Conservation (phyloP, 1,140 invertebrate species). For the Drosophila prosaltans region DNA sequence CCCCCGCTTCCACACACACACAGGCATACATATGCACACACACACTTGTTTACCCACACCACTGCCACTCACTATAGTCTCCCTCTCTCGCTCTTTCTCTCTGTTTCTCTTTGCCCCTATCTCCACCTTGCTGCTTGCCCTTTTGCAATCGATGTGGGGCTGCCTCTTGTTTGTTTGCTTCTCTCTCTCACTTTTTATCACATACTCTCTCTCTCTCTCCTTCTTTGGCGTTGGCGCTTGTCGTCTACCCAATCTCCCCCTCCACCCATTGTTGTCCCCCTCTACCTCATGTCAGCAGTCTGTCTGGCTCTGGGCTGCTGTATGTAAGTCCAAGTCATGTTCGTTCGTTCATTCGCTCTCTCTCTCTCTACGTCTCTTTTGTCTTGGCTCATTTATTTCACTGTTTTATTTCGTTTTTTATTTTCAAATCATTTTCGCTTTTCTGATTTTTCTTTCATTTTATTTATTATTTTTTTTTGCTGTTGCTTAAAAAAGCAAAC, state of each 20-base stretch:
- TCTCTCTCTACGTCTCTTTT: conserved; percentile 51
- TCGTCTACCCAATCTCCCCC: conserved; percentile 24
- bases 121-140: conserved; percentile 26
- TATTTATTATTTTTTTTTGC: conserved; percentile 11
- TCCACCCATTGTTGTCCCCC: conserved; percentile 19
- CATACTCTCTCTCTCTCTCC: not conserved
- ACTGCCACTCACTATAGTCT: conserved; percentile 29
- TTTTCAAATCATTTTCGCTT: conserved; percentile 67
- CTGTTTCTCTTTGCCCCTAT: conserved; percentile 25
- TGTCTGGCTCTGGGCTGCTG: conserved; percentile 59
- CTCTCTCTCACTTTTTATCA: conserved; percentile 12
- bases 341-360: conserved; percentile 24
- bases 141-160: conserved; percentile 51
- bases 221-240: conserved; percentile 40
- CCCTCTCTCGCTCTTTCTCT: conserved; percentile 14
- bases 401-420: conserved; percentile 48
- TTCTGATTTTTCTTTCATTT: conserved; percentile 53
- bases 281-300: conserved; percentile 34
- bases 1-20: conserved; percentile 53
- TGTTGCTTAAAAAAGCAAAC: conserved; percentile 43
- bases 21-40: conserved; percentile 18
- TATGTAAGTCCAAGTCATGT: conserved; percentile 59
- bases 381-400: conserved; percentile 74
- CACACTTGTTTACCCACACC: conserved; percentile 29
- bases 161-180: conserved; percentile 16